These are phyloP conservation scores for Carettochelys insculpta DNA, from an alignment of 2,113 vertebrate species.

Conservation along the genomic window DNA sequence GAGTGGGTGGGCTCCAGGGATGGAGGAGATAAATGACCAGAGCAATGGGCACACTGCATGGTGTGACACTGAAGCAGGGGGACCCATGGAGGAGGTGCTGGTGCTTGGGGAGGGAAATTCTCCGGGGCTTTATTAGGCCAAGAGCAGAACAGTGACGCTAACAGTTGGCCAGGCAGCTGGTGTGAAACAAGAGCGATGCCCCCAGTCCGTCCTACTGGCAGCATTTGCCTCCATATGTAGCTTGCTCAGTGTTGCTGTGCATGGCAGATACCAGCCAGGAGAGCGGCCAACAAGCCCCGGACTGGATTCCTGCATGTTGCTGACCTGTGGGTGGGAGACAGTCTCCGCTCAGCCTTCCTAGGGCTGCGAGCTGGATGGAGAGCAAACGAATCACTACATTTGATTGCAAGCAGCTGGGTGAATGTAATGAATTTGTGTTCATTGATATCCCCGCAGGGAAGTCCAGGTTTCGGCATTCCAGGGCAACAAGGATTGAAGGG, in stretches of 20 bases:
- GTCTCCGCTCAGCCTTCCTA: accelerated
- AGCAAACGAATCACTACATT: not conserved
- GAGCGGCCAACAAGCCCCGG: not conserved
- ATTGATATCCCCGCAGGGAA: slow-evolving; percentile 73
- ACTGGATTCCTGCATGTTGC: not conserved
- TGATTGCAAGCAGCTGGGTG: not conserved
- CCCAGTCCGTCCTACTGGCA: not conserved
- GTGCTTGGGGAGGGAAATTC: accelerated
- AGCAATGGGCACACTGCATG: accelerated
- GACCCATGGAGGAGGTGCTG: not conserved
- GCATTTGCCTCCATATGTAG: not conserved
- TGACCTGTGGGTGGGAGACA: not conserved
- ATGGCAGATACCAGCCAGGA: not conserved
- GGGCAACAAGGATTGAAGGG: slow-evolving; percentile 87
- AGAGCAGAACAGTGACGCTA: not conserved
- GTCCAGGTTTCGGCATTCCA: slow-evolving; percentile 88
- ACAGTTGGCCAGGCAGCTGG: not conserved
- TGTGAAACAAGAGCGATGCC: not conserved
- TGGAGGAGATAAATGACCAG: not conserved
- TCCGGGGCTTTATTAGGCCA: not conserved
- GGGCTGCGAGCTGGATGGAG: too few relatives aligned
- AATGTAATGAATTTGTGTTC: not conserved
- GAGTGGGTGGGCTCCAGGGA: not conserved
- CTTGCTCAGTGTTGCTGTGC: not conserved
- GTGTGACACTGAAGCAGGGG: not conserved